Evolutionary conservation across 1,140 invertebrate species (phyloP).

Genomic region (Aphis gossypii): DNA sequence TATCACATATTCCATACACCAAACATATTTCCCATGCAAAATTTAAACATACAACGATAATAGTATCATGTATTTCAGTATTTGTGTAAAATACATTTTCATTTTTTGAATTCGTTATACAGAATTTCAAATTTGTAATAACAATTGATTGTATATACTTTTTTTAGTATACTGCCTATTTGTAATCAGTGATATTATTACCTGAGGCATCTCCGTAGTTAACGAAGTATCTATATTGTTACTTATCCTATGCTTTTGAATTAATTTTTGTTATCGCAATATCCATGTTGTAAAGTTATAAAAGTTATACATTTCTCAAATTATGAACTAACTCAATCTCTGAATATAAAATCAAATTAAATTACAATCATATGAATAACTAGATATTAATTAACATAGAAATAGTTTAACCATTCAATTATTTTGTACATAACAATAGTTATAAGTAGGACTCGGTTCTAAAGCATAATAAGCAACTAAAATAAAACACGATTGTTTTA

Average conservation of each 20-base stretch:
- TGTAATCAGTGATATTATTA: not conserved
- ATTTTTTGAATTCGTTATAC: not conserved
- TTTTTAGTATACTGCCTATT: too few species aligned
- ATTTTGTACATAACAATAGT: too few species aligned
- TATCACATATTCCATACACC: not conserved
- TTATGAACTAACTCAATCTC: not conserved
- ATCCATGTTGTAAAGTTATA: not conserved
- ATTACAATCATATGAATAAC: not conserved
- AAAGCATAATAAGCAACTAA: too few species aligned
- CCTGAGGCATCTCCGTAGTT: not conserved
- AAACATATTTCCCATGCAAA: not conserved
- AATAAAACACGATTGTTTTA: too few species aligned
- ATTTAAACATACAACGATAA: not conserved
- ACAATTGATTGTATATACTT: too few species aligned
- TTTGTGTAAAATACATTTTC: not conserved
- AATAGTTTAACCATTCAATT: not conserved
- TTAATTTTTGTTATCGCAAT: not conserved
- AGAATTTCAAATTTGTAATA: not conserved
- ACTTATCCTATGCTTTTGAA: not conserved
- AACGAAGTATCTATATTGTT: not conserved
- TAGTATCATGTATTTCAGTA: not conserved
- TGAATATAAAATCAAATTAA: not conserved
- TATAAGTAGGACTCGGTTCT: too few species aligned
- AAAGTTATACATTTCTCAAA: not conserved
- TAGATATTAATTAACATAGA: not conserved